Evolutionary conservation across 2,797 vertebrate genomes (phyloP), one percentile per base, ranked within the genome.

Genomic region (Mycteria americana): DNA sequence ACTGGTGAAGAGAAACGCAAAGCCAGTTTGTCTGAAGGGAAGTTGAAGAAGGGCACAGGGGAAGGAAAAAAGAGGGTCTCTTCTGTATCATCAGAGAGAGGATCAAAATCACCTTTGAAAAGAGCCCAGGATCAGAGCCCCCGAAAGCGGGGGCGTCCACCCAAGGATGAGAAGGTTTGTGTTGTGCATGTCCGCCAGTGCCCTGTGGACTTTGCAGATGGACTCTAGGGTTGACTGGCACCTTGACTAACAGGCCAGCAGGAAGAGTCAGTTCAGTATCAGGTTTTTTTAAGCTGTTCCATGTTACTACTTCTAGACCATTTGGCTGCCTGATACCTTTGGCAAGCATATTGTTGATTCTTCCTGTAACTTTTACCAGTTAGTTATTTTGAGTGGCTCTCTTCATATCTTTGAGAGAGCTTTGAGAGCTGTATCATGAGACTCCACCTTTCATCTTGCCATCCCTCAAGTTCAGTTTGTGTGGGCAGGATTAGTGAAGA

Each of bases 131-230:
- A 98, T 98, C 99, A 98, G 98, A 99, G 99, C 95, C 98, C 99
- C 93, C 98, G 99, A 93, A 99, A 99, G 95, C 99, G 98, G 79
- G 98, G 99, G 95, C 99, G 99, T 24, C 99, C 99, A 57, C 98
- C 98, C 86, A 99, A 98, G 97, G 98, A 98, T n/a, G 99, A 99
- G 97, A 99, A 99, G 99, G 99, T 99, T 97, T 97, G 99, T 98
- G 94, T 95, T 96, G 81, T 93, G 80, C 88, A 81, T 96, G 85
- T 91, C 78, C 9, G 41, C 87, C 82, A 93, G 75, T 91, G 87
- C 76, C 92, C 50, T 85, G 4, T 95, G 97, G 95, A 95, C 93
- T 95, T 95, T 89, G 43, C 96, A 92, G 82, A 68, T 93, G 92
- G 67, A 77, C 73, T 95, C 53, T 72, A 91, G 59, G 89, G 60